Evolutionary conservation across 2,113 vertebrate genomes (phyloP), one percentile per base, ranked within the genome.

Genomic region (Heteronetta atricapilla): DNA sequence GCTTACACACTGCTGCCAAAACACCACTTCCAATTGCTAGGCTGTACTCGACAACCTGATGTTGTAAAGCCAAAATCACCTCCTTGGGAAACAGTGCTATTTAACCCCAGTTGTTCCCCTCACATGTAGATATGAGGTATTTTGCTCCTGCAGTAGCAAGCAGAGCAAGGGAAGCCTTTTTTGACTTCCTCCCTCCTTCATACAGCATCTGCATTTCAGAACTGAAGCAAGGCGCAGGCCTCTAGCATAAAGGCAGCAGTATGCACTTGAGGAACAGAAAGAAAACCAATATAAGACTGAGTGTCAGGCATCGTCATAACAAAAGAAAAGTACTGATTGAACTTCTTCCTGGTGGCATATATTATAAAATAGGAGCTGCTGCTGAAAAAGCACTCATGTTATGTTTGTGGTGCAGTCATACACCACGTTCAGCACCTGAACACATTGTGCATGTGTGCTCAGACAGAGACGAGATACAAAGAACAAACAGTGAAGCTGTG

Each of bases 371-470:
- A 86, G 79, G 86, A 95, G 53, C 6, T 79, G 50, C 58, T 64
- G 6, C 36, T 73, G 21, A 22, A 82, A 77, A 53, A 33, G 33
- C 33, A 67, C n/a, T 66, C 8, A 88, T 25, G 28, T 10, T 75
- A 33, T 21, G 88, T 88, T 58, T 88, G 53, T 64, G n/a, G 22
- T 79, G 50, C 40, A 25, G 15, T 18, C 75, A 19, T 53, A 40
- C 31, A 58, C 9, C 7, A 3, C 2, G 13, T 68, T 75, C 46
- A 10, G 34, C 29, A 73, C 11, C 31, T 40, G 44, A 88, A 77
- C 23, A 40, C 36, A 34, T 7, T 53, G 28, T n/a, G 17, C 8
- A n/a, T 19, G 18, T 5, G 5, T 0, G 0, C 29, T 64, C 22
- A 56, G 29, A 20, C 6, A 60, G 36, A 68, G 50, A 60, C 8